These are phyloP conservation scores for Palaemon carinicauda DNA, from an alignment of 1,140 invertebrate species.

Conservation along the genomic window DNA sequence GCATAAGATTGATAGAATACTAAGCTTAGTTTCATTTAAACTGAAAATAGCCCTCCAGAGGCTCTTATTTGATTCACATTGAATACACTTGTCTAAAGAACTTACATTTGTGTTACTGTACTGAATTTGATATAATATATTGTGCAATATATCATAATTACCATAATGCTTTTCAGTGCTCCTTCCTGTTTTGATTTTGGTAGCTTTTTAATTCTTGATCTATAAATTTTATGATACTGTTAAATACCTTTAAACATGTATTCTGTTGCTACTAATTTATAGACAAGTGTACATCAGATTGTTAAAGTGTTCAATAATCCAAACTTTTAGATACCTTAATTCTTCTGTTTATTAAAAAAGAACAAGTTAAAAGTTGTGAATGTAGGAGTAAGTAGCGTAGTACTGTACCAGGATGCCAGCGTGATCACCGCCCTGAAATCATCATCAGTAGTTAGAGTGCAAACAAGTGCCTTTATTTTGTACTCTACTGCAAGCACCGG, in stretches of 20 bases:
- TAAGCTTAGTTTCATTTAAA: too few species aligned
- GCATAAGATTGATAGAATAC: too few species aligned
- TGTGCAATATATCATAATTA: too few species aligned
- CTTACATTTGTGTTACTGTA: too few species aligned
- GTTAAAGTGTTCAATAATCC: neutral
- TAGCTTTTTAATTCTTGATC: neutral
- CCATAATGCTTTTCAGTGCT: too few species aligned
- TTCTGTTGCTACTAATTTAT: neutral
- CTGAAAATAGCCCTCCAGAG: too few species aligned
- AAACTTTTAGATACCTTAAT: too few species aligned
- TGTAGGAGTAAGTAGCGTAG: neutral
- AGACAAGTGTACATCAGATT: neutral
- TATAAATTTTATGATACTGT: neutral
- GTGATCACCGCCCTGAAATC: neutral
- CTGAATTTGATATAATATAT: too few species aligned
- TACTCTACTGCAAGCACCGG: neutral
- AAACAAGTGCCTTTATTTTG: neutral
- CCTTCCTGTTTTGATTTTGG: too few species aligned
- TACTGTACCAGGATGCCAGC: neutral
- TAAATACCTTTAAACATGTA: neutral
- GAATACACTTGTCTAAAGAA: too few species aligned
- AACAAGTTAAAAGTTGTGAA: neutral
- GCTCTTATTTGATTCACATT: too few species aligned
- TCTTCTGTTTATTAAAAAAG: too few species aligned
- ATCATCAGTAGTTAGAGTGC: neutral